Base-by-base conservation (phyloP, 1,140 invertebrate genomes). In the Drosophila erecta region DNA sequence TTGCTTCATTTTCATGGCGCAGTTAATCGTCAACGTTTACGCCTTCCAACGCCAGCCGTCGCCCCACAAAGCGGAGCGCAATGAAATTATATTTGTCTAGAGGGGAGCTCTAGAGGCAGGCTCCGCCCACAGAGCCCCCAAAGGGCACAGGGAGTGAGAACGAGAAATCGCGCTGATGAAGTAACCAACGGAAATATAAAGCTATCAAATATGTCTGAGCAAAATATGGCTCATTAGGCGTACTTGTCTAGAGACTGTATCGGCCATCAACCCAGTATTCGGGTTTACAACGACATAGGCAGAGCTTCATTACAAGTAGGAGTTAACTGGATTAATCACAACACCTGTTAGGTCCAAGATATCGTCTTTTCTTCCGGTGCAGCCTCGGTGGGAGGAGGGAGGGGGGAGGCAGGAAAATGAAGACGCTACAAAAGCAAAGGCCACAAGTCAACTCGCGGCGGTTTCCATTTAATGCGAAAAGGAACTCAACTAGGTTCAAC, bases 1-100 rank as follows among this genome's bases (percentile, higher is more conserved):
- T 91, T 90, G 90, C 87, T 85, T 91, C 86, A 91, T 91, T 89
- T 91, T 91, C 78, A 86, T 91, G 86, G 90, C 90, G 60, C 90
- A 91, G 89, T 86, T 91, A 90, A 91, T 91, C 81, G 90, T 91
- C 64, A 91, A 91, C 74, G 90, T 91, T 72, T 91, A 91, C 79
- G 90, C 90, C 44, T 91, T 91, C 71, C 90, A 91, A 62, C 77
- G 90, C 44, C 90, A 91, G 55, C 90, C 90, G 38, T 77, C 84
- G 46, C 58, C 90, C 33, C 83, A 81, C 20, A 79, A 86, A 54
- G 64, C 89, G 15, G 90, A 91, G 44, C 85, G 86, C 71, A 90
- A 87, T 65, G 90, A 91, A 65, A 91, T 91, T 79, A 91, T 87
- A 85, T 91, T 91, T 79, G 90, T 91, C 69, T 91, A 91, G 74